Base-by-base conservation (phyloP, 2,113 vertebrate species). In the Trinectes maculatus region DNA sequence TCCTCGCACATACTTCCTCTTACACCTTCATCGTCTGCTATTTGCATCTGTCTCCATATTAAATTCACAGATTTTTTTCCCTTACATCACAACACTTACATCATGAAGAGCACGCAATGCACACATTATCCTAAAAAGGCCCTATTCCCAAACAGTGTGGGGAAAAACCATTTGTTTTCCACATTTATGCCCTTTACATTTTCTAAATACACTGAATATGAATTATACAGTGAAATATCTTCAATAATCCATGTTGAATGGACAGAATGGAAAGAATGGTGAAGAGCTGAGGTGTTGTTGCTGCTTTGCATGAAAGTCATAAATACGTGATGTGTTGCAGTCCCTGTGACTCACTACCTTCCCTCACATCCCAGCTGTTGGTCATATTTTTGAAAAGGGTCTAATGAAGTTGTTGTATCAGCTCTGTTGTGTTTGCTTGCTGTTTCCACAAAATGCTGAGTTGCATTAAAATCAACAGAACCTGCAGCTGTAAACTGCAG, bases 381-480 rank as follows among this genome's bases (percentile, higher is more conserved):
- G 10, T 47, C 39, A 51, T 4, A 60, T 22, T 25, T 49, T 18
- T 43, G 5, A 25, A 71, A 24, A 19, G 18, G 33, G 36, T 49
- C 51, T 18, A 60, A 58, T 67, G 37, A 55, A 63, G 25, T 24
- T n/a, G n/a, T 21, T 10, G 3, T 9, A 56, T 19, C 13, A 39
- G 16, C 12, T 6, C 42, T 16, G 15, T 25, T 21, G 11, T 43
- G 37, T 40, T 24, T 21, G 53, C 44, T 5, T 0, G 60, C 36
- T 2, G n/a, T 69, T 68, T 64, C 26, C 61, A 37, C 55, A 55
- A 59, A 76, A 19, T 4, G n/a, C 26, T 9, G 12, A 67, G 12
- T 37, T 49, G 28, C 37, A 57, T 10, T 54, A 57, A 60, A 76
- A 58, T 71, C 47, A 68, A 61, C 46, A 72, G 22, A 54, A 54